Percentiles rank a stretch among this genome's conserved stretches.
Conservation (phyloP, 2,113 vertebrate genomes). For the Beaufortia kweichowensis region DNA sequence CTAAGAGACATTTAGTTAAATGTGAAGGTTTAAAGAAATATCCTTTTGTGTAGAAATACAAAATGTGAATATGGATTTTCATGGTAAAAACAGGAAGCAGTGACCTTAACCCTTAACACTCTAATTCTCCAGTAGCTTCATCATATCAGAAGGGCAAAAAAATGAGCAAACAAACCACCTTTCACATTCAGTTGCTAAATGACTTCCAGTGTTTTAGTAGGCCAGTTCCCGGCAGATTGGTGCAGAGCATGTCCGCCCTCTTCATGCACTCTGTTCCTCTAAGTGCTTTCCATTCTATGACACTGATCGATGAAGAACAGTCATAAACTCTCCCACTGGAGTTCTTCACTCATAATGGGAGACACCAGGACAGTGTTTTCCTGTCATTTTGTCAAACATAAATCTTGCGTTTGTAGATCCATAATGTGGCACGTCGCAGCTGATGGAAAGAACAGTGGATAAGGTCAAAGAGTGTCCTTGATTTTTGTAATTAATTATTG, state of each 20-base stretch:
- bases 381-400: slow-evolving; percentile 45
- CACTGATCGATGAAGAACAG: slow-evolving; percentile 46
- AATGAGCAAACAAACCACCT: slow-evolving; percentile 17
- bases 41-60: too few species aligned
- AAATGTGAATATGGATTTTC: too few species aligned
- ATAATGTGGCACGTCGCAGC: neutral
- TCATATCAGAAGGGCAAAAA: neutral
- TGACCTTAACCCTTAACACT: neutral
- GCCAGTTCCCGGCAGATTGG: slow-evolving; percentile 37
- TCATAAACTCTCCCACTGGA: slow-evolving; percentile 44
- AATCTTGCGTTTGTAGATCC: slow-evolving; percentile 41
- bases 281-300: slow-evolving; percentile 41
- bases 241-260: slow-evolving; percentile 32
- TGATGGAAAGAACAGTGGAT: neutral
- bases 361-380: slow-evolving; percentile 39
- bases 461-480: neutral
- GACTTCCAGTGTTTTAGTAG: slow-evolving; percentile 44
- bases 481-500: neutral
- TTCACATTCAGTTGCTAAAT: slow-evolving; percentile 26
- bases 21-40: neutral
- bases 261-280: slow-evolving; percentile 41
- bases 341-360: slow-evolving; percentile 46
- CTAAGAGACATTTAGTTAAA: neutral
- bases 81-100: too few species aligned
- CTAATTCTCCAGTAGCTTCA: neutral